Evolutionary conservation across 2,113 vertebrate genomes (phyloP).

Genomic region (Triplophysa rosa): DNA sequence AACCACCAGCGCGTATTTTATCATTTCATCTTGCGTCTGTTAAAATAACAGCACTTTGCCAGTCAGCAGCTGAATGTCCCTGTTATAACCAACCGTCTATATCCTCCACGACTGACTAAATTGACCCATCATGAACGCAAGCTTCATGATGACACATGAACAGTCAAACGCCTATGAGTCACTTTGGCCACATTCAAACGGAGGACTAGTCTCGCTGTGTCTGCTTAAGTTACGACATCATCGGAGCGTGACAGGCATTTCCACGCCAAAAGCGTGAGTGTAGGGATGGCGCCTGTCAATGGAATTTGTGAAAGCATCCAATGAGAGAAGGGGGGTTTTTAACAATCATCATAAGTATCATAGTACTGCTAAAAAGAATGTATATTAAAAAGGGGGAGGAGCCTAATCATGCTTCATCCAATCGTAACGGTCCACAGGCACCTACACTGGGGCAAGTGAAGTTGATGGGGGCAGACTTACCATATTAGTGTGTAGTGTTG

Average conservation of each 20-base stretch:
- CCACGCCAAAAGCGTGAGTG: background rate
- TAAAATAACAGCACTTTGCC: constrained; percentile 10
- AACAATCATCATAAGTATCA: too few relatives aligned
- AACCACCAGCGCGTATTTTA: background rate
- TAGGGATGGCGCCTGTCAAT: background rate
- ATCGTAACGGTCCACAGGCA: background rate
- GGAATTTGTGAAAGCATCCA: too few relatives aligned
- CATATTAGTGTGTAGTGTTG: constrained; percentile 83
- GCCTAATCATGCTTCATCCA: background rate
- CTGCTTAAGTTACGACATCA: constrained; percentile 12
- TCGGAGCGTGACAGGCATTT: constrained; percentile 12
- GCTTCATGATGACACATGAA: constrained; percentile 26
- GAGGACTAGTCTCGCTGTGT: background rate
- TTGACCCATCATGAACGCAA: constrained; percentile 26
- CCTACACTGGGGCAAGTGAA: background rate
- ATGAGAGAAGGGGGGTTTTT: too few relatives aligned
- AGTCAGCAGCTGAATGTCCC: constrained; percentile 7
- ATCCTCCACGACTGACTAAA: constrained; percentile 20
- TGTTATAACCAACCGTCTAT: constrained; percentile 29
- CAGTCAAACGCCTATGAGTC: constrained; percentile 28
- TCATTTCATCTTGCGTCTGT: background rate
- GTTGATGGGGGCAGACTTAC: constrained; percentile 67
- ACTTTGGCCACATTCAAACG: constrained; percentile 30
- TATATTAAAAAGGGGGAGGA: background rate
- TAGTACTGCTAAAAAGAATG: background rate